A percentile compares a stretch with the other conserved stretches of the same genome.
phyloP scores from a whole-genome alignment of 2,888 invertebrate genomes.

The Biston stratarius region DNA sequence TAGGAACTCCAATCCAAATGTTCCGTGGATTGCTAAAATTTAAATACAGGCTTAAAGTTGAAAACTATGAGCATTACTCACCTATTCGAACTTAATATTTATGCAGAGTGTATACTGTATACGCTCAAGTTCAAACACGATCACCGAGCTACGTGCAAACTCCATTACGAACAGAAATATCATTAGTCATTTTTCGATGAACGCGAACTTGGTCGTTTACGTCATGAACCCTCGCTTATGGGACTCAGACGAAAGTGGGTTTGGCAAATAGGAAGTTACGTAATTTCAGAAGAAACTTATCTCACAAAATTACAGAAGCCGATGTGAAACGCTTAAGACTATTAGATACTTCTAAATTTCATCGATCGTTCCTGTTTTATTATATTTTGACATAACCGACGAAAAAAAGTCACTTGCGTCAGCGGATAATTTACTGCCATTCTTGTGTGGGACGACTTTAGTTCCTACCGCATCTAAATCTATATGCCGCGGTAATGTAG shows the following conservation, averaged over 20 bases:
- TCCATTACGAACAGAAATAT: slow-evolving; percentile 49
- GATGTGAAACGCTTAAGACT: background rate
- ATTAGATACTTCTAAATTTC: background rate
- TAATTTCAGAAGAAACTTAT: slow-evolving; percentile 29
- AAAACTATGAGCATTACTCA: background rate
- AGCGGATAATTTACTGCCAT: background rate
- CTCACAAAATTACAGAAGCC: slow-evolving; percentile 22
- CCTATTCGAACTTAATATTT: slow-evolving; percentile 11
- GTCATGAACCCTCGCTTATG: slow-evolving; percentile 43
- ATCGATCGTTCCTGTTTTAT: background rate
- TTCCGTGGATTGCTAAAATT: no score
- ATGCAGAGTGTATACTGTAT: slow-evolving; percentile 29
- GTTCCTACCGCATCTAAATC: background rate
- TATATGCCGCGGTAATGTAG: background rate
- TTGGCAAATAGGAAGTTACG: slow-evolving; percentile 20
- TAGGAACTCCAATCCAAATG: background rate
- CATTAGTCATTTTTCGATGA: slow-evolving; percentile 54
- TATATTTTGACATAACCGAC: no score
- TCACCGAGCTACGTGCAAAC: slow-evolving; percentile 46
- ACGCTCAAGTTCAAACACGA: slow-evolving; percentile 36
- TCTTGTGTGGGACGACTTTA: background rate
- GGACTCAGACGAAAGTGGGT: slow-evolving; percentile 31
- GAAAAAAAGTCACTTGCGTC: background rate
- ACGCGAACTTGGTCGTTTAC: slow-evolving; percentile 52
- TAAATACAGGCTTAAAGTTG: background rate